phyloP scores from a whole-genome alignment of 1,140 invertebrate species.

The Drosophila equinoxialis region DNA sequence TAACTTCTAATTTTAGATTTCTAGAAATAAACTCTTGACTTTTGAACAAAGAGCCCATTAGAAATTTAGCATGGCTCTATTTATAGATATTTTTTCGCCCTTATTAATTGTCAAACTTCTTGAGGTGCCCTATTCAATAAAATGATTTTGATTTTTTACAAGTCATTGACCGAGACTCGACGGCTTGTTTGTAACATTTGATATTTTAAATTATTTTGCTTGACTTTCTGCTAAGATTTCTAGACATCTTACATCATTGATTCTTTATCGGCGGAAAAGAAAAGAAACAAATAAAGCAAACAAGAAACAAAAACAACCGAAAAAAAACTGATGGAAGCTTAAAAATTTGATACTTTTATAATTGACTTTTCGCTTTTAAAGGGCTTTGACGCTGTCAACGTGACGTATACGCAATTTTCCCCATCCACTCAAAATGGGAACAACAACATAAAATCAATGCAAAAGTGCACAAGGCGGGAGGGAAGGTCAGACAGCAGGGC shows the following conservation, averaged over 20 bases:
- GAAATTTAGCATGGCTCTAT: too few species aligned
- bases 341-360: conserved; percentile 72
- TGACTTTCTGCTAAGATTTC: background rate
- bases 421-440: conserved; percentile 22
- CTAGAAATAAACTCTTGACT: too few species aligned
- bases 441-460: conserved; percentile 25
- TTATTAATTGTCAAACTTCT: too few species aligned
- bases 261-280: background rate
- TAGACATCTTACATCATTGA: conserved; percentile 10
- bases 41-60: too few species aligned
- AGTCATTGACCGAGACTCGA: too few species aligned
- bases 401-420: conserved; percentile 42
- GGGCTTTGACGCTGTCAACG: conserved; percentile 23
- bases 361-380: conserved; percentile 37
- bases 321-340: background rate
- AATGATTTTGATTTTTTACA: too few species aligned
- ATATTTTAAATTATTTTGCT: background rate
- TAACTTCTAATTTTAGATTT: too few species aligned
- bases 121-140: too few species aligned
- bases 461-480: conserved; percentile 31
- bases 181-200: background rate
- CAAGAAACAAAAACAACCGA: conserved; percentile 2
- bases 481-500: conserved; percentile 3
- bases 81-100: too few species aligned
- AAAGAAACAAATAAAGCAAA: background rate